Evolutionary conservation across 2,113 vertebrate genomes (phyloP).

Genomic region (Apteryx owenii): DNA sequence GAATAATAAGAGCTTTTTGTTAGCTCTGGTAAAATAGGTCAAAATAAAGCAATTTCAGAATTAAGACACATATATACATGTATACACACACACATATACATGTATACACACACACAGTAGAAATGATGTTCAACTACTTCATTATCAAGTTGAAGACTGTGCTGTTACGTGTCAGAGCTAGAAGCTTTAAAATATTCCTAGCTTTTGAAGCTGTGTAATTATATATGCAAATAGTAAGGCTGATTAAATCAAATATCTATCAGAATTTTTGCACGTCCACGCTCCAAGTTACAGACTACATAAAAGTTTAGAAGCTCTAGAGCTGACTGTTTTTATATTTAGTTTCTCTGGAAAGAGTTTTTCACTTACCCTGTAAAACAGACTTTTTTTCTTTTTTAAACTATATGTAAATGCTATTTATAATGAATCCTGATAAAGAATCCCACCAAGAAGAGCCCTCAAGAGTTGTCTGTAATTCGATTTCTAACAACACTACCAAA

Average conservation of each 20-base stretch:
- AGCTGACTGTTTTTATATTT: neutral
- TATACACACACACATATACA: neutral
- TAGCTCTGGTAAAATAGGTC: neutral
- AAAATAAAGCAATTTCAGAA: neutral
- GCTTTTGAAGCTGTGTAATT: neutral
- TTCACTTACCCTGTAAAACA: neutral
- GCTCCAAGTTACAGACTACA: neutral
- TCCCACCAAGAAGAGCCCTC: neutral
- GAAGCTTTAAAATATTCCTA: neutral
- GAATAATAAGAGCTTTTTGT: neutral
- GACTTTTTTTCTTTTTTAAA: neutral
- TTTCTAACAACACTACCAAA: neutral
- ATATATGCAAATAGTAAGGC: neutral
- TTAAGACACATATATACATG: neutral
- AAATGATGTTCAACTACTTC: neutral
- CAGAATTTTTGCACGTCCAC: rapidly evolving
- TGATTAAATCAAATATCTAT: neutral
- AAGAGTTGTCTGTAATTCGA: neutral
- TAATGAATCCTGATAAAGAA: neutral
- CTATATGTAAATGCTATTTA: neutral
- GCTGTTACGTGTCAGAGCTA: too few species aligned
- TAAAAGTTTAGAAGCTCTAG: neutral
- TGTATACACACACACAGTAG: neutral
- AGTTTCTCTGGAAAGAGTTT: neutral
- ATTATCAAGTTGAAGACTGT: rapidly evolving